Percentiles rank a stretch among this genome's conserved stretches.
Conservation (phyloP, 2,888 invertebrate species). For the Hypercompe scribonia region DNA sequence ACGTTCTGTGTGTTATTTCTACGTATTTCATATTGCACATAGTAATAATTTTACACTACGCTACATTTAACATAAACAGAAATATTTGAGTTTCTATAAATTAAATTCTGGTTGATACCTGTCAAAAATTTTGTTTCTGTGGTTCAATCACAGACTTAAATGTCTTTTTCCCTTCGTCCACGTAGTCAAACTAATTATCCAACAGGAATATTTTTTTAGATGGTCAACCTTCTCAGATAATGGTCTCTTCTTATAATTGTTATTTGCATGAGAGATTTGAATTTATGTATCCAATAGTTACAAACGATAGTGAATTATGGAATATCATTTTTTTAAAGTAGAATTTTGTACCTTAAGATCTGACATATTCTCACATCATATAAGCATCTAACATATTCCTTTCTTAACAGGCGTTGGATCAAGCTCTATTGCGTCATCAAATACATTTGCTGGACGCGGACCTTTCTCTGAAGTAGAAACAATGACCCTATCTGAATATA, state of each 20-base stretch:
- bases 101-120: not conserved
- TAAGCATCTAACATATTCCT: not conserved
- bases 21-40: too few species aligned
- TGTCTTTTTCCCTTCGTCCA: too few species aligned
- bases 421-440: constrained; percentile 85
- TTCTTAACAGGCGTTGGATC: constrained; percentile 79
- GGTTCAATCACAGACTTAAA: too few species aligned
- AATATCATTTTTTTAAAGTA: not conserved
- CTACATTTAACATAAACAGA: not conserved
- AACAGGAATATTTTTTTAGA: too few species aligned
- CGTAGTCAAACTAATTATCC: too few species aligned
- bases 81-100: not conserved
- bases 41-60: too few species aligned
- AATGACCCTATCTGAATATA: constrained; percentile 82
- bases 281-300: too few species aligned
- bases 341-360: not conserved
- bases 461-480: constrained; percentile 91
- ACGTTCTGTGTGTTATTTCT: not conserved
- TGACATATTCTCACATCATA: not conserved
- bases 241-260: too few species aligned
- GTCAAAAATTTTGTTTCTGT: not conserved
- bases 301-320: not conserved
- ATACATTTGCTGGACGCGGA: constrained; percentile 88
- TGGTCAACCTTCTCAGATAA: too few species aligned
- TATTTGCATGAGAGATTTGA: too few species aligned